Evolutionary conservation across 2,113 vertebrate genomes (phyloP).

Genomic region (Clupea harengus): DNA sequence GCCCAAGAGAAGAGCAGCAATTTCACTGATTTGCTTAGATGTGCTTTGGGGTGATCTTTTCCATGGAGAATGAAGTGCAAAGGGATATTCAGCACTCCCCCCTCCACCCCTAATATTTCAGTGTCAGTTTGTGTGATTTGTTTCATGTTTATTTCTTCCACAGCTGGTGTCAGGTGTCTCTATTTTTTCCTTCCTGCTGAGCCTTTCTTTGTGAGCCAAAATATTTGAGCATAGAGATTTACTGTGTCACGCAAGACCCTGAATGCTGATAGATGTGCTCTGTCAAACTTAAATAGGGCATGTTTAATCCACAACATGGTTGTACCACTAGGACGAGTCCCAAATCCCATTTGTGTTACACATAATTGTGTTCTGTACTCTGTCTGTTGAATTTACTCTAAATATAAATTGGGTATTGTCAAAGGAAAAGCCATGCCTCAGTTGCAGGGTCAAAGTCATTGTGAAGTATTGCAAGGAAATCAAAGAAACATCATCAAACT

Average conservation of each 20-base stretch:
- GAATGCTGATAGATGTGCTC: not conserved
- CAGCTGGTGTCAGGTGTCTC: not conserved
- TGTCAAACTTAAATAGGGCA: constrained; percentile 12
- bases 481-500: not conserved
- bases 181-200: not conserved
- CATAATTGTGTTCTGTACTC: not conserved
- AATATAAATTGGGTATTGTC: not conserved
- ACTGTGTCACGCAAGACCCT: constrained; percentile 12
- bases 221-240: not conserved
- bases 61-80: not conserved
- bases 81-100: not conserved
- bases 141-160: constrained; percentile 1
- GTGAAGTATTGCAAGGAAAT: not conserved
- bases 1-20: not conserved
- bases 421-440: not conserved
- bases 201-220: not conserved
- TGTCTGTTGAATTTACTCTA: not conserved
- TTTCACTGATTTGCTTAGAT: not conserved
- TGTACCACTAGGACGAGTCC: not conserved
- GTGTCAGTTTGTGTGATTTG: not conserved
- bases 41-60: not conserved
- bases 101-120: not conserved
- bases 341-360: not conserved
- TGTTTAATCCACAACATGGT: constrained; percentile 3
- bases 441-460: not conserved